Evolutionary conservation across 64 coral and sea anemone species (phyloP).

Genomic region (Acropora yongei): DNA sequence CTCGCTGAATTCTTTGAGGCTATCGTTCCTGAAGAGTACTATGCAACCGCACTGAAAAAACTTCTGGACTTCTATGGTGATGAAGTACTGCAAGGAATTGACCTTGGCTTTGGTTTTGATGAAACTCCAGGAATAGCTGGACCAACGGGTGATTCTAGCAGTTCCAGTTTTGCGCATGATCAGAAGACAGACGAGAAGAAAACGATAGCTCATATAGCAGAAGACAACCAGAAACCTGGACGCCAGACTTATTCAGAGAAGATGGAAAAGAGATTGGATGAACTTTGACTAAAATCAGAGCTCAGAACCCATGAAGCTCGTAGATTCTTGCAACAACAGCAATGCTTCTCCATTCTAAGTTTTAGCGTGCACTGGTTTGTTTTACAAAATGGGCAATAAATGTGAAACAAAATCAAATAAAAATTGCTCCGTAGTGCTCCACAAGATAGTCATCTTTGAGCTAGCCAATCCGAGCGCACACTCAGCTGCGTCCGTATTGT

Average conservation of each 20-base stretch:
- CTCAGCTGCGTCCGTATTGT: no score
- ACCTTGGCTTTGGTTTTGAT: conserved; percentile 76
- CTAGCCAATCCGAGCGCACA: no score
- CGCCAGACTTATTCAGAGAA: not conserved
- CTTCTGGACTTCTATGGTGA: conserved; percentile 79
- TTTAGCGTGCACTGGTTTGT: no score
- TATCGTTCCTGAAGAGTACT: conserved; percentile 81
- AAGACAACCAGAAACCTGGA: not conserved
- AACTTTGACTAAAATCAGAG: not conserved
- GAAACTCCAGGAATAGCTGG: conserved; percentile 76
- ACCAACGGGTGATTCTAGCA: not conserved
- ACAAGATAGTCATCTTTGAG: no score
- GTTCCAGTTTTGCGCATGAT: conserved; percentile 22
- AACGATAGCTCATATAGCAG: not conserved
- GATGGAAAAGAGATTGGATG: not conserved
- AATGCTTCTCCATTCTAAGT: no score
- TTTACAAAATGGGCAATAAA: no score
- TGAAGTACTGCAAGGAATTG: conserved; percentile 81
- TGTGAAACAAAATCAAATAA: no score
- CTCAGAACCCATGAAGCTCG: not conserved
- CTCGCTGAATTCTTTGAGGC: conserved; percentile 88
- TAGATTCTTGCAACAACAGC: no score
- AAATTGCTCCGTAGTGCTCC: no score
- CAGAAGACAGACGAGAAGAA: not conserved
- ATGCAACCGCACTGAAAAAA: conserved; percentile 49